Conservation (phyloP, 2,113 vertebrate genomes). For the Chrysemys picta region DNA sequence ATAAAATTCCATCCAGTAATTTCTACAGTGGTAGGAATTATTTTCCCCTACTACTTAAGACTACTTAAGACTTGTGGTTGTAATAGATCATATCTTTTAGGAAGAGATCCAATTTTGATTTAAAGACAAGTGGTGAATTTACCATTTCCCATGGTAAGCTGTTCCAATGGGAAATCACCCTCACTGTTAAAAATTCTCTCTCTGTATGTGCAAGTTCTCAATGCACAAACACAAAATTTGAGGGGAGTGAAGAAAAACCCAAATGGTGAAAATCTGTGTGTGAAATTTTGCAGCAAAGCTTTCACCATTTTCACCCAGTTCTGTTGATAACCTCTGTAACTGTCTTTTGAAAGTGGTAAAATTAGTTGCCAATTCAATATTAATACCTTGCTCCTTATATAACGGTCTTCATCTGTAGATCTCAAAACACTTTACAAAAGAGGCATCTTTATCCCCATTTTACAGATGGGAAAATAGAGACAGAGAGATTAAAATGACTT, state of each 20-base stretch:
- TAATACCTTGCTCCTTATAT: not conserved
- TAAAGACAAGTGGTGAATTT: constrained; percentile 15
- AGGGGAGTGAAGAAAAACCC: not conserved
- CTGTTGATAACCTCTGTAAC: not conserved
- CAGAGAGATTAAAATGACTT: not conserved
- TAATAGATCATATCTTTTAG: not conserved
- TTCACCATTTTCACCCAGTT: constrained; percentile 5
- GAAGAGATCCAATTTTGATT: not conserved
- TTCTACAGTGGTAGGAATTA: constrained; percentile 8
- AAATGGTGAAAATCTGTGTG: not conserved
- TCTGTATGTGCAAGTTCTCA: not conserved
- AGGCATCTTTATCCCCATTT: not conserved
- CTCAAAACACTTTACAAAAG: not conserved
- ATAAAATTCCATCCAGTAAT: not conserved
- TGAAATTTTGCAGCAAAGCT: not conserved
- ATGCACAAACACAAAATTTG: not conserved
- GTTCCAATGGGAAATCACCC: not conserved
- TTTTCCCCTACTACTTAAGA: not conserved
- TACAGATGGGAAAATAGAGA: not conserved
- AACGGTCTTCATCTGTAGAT: not conserved
- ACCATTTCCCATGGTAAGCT: constrained; percentile 8
- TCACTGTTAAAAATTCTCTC: not conserved
- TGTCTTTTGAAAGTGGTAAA: not conserved
- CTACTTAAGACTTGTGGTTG: not conserved
- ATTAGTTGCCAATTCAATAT: constrained; percentile 18